Base-by-base conservation (phyloP, 1,140 invertebrate genomes). In the Drosophila nebulosa region DNA sequence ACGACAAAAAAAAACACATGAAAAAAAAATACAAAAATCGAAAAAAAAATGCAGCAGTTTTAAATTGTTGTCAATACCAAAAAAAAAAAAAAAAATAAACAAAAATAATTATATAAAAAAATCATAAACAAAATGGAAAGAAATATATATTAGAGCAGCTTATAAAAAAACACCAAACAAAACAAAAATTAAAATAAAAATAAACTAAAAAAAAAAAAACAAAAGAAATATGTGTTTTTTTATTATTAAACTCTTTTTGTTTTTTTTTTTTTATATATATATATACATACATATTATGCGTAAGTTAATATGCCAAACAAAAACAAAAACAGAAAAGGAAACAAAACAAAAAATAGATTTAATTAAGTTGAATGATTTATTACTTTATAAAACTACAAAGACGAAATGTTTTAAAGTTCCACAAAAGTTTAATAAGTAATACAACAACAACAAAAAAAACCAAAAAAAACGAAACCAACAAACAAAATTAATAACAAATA, bases 101-200 rank as follows among this genome's bases (percentile, higher is more conserved):
- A n/a, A n/a, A n/a, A n/a, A n/a, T n/a, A n/a, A n/a, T n/a, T n/a
- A n/a, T n/a, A n/a, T n/a, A n/a, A n/a, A n/a, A n/a, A n/a, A n/a
- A n/a, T n/a, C n/a, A n/a, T n/a, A n/a, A n/a, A n/a, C n/a, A n/a
- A n/a, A n/a, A n/a, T 36, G 35, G 35, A 46, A 46, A 46, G 5
- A 46, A 21, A 46, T 46, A 46, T 46, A 46, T 24, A 64, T 70
- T 70, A 63, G 64, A 68, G 51, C 72, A 74, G 72, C 72, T 74
- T 74, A 61, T 68, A 74, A 72, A 74, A 68, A 71, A 74, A 74
- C 63, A 74, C 72, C 64, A 74, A 26, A 26, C 21, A 72, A 51
- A 22, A 61, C 9, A 12, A 12, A 14, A 36, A 12, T 1, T 10
- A 18, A 9, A 30, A 9, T 2, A 35, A 30, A 4, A 35, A 9